phyloP scores from a whole-genome alignment of 2,113 vertebrate genomes.

The Equus przewalskii region DNA sequence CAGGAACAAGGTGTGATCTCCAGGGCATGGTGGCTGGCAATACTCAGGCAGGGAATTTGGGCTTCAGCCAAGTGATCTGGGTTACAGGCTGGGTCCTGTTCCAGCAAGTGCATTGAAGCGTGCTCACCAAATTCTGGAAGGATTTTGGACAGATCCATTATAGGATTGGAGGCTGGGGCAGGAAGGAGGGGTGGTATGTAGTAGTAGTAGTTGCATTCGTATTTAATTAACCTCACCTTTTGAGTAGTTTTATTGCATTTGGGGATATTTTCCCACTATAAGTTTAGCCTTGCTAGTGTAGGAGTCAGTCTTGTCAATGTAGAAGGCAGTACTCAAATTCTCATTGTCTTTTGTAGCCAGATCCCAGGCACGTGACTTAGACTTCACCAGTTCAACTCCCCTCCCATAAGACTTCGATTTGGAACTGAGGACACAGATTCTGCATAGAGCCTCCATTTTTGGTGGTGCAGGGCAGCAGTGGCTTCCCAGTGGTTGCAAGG shows the following conservation, averaged over 20 bases:
- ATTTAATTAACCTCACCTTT: constrained; percentile 31
- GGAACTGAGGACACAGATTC: not conserved
- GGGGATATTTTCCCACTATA: not conserved
- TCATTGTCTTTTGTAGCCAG: not conserved
- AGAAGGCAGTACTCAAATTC: not conserved
- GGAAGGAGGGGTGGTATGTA: not conserved
- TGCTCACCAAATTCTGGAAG: not conserved
- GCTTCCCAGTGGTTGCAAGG: not conserved
- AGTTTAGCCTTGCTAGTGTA: not conserved
- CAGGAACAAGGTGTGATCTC: not conserved
- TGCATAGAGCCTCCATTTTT: not conserved
- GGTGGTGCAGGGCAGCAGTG: not conserved
- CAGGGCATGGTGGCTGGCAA: not conserved
- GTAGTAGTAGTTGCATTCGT: not conserved
- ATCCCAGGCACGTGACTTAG: not conserved
- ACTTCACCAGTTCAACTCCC: not conserved
- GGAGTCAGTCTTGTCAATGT: not conserved
- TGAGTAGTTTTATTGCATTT: not conserved
- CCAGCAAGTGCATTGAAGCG: not conserved
- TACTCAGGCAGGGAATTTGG: not conserved
- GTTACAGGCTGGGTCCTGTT: not conserved
- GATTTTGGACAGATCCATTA: not conserved
- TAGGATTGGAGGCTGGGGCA: not conserved
- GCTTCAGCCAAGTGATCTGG: not conserved
- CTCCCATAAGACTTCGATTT: not conserved